Evolutionary conservation across 2,888 invertebrate genomes (phyloP), one percentile per base, ranked within the genome.

Genomic region (Catocala fraxini): DNA sequence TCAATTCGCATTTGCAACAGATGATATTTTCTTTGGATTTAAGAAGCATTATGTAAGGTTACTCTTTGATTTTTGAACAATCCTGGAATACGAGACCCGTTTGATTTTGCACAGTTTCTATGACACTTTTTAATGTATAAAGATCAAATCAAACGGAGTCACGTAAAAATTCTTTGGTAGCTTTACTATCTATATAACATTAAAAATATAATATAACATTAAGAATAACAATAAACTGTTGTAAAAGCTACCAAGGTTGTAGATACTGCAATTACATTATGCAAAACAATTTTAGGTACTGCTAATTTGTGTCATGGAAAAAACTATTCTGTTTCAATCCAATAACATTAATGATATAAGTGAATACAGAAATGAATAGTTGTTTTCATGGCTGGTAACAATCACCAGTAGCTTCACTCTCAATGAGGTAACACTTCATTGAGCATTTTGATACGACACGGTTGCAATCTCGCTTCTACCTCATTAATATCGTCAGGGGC

Each of bases 401-500:
- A 85, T 88, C 92, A 92, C 91, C 85, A 88, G 88, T 92, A 92
- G 92, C 86, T 89, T 91, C 92, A 92, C 91, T 85, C 84, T 90
- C 87, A 85, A 87, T 87, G 89, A 84, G 83, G 88, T 73, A 77
- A 87, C 82, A 86, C 86, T 86, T 88, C 89, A 87, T 89, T 90
- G 89, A 87, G 87, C 87, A 90, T 89, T 89, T 89, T 88, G 82
- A 86, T 89, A 86, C 80, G 77, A 93, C 93, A 93, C 92, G 87
- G 84, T 89, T 93, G 93, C 94, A 93, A 93, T 88, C 82, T 91
- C 91, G 94, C 94, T 94, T 94, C 92, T 94, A 94, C 89, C 93
- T 94, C 94, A 93, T 94, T 93, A 93, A 93, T 93, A 94, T 94
- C 93, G 94, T 94, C 94, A 94, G 94, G 94, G 93, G 94, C 92